Evolutionary conservation across 2,113 vertebrate genomes (phyloP), one percentile per base, ranked within the genome.

Genomic region (Atractosteus spatula): DNA sequence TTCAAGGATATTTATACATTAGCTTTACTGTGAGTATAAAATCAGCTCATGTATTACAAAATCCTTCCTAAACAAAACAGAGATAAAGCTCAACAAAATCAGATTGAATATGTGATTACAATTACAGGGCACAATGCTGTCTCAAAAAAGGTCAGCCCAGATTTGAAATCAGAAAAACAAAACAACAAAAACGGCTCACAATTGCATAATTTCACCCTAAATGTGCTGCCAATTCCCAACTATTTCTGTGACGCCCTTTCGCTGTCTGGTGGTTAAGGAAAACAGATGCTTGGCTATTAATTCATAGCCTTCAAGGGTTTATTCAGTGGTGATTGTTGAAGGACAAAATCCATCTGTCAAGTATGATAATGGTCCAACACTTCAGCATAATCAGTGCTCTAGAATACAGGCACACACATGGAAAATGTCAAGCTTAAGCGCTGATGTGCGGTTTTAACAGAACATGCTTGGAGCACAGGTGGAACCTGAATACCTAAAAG

Each of bases 271-370:
- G 87, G 84, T 89, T 85, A 82, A 81, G 81, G 77, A 81, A 86
- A 90, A 89, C 87, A 90, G 87, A 90, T 89, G 90, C 86, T 87
- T 83, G 85, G 85, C 89, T 83, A 89, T 89, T 87, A 89, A 89
- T 90, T 89, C 85, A 81, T 81, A 12, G 17, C 68, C 57, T 65
- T 72, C 51, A 77, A 71, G 71, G 78, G 75, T 82, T 77, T 77
- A 81, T 83, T 86, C 80, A 80, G 75, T 63, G 66, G 83, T 80
- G 70, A 81, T 84, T 86, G 84, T 80, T 75, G 70, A 66, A 62
- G 84, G 80, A 89, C 86, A 89, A 89, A 88, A 70, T 81, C 77
- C 82, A 86, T 86, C 85, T 84, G 77, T 41, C 8, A 79, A 80
- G 81, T 87, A 80, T 87, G 87, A 89, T 88, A 89, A 80, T 83